Percentiles rank a stretch among this genome's conserved stretches.
Conservation (phyloP, 2,888 invertebrate species). For the Tribolium freemani region DNA sequence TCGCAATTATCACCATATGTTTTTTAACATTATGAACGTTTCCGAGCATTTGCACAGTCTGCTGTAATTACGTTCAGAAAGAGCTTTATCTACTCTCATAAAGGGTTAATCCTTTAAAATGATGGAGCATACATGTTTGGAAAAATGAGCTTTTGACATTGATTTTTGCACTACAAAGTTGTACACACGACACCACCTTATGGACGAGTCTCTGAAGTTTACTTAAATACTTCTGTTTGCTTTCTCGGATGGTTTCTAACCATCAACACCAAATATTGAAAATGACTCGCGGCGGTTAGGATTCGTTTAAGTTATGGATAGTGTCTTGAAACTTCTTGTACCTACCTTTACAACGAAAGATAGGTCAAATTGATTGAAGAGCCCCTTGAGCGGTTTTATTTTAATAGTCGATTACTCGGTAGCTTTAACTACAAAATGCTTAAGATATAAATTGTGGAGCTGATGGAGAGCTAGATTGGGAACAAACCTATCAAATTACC, state of each 20-base stretch:
- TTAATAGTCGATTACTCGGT: conserved; percentile 14
- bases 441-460: not conserved
- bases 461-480: not conserved
- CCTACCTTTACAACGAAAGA: conserved; percentile 4
- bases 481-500: not conserved
- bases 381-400: conserved; percentile 10
- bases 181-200: too few species aligned
- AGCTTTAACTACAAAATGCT: not conserved
- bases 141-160: too few species aligned
- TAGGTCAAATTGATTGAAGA: conserved; percentile 20
- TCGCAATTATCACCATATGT: too few species aligned
- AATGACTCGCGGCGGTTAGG: not conserved
- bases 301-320: not conserved
- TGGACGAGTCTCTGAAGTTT: too few species aligned
- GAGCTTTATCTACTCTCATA: too few species aligned
- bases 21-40: too few species aligned
- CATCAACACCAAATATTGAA: conserved; percentile 15
- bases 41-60: too few species aligned
- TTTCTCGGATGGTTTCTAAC: conserved; percentile 4
- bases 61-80: too few species aligned
- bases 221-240: not conserved
- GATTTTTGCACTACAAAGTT: too few species aligned
- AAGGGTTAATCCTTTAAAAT: too few species aligned
- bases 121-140: too few species aligned
- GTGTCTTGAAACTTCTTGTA: conserved; percentile 13